Base-by-base conservation (phyloP, 2,113 vertebrate genomes). In the Dicaeum eximium region DNA sequence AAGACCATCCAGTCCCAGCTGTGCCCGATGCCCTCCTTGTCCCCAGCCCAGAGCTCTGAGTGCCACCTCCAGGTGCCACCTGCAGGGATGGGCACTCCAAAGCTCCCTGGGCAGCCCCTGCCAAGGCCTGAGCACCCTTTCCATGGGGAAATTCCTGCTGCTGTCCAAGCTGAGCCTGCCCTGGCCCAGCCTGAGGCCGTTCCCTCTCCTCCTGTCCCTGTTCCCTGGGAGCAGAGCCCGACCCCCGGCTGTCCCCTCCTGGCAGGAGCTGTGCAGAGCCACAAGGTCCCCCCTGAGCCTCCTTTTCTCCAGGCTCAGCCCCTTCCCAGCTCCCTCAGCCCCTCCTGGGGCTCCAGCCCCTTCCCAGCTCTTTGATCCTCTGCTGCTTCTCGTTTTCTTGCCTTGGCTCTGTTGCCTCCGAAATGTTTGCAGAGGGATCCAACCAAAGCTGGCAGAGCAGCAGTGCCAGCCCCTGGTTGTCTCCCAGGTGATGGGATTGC, bases 401-500 rank as follows among this genome's bases (percentile, higher is more conserved):
- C 24, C 78, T n/a, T 42, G 80, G 35, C 56, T 93, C 70, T 64
- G 40, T 13, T 58, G 40, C 73, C 65, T 57, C 74, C 66, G 60
- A 11, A n/a, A 9, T 30, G 28, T 79, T 48, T 90, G 87, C 90
- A 85, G 67, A 90, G 78, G 53, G 65, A 54, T 21, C 61, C 56
- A 71, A 67, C 44, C 90, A 40, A 79, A 44, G 15, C 53, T 86
- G 75, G 13, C 37, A 74, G 31, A 77, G 73, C 48, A 86, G 86
- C 91, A n/a, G 72, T 48, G 73, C 83, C 81, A 75, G 62, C 8
- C 48, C 50, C 69, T 70, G 62, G 33, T 92, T 88, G 92, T 93
- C 95, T 97, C 92, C 91, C 88, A 93, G 86, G 86, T 84, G 72
- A 92, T 93, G 92, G 69, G 51, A 91, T 28, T 94, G 82, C 91